These are phyloP conservation scores for Florisuga fusca DNA, from an alignment of 2,797 vertebrate genomes.

Conservation along the genomic window DNA sequence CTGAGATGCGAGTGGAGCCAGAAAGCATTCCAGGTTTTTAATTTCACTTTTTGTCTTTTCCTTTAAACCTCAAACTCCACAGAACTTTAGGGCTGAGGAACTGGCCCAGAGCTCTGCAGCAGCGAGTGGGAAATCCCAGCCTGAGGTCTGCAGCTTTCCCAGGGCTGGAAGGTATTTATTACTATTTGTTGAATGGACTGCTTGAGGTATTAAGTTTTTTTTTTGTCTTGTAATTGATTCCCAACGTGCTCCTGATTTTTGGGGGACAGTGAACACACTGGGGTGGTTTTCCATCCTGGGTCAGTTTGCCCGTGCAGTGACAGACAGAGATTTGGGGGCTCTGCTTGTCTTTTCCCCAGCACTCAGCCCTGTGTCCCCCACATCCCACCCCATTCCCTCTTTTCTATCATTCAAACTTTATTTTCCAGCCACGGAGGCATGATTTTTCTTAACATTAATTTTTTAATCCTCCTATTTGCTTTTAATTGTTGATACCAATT, in stretches of 20 bases:
- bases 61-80: not conserved
- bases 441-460: not conserved
- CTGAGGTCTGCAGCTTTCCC: not conserved
- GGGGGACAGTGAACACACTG: not conserved
- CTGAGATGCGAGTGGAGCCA: not conserved
- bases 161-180: not conserved
- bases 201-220: not conserved
- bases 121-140: not conserved
- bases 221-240: not conserved
- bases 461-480: not conserved
- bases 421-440: rapidly evolving
- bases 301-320: rapidly evolving
- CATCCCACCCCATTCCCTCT: not conserved
- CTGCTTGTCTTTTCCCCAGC: too few species aligned
- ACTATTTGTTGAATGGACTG: not conserved
- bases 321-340: not conserved
- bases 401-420: rapidly evolving
- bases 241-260: not conserved
- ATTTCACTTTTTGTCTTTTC: not conserved
- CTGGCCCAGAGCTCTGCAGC: not conserved
- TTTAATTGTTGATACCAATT: not conserved
- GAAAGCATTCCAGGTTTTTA: not conserved
- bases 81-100: not conserved
- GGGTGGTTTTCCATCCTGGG: not conserved
- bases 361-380: too few species aligned